Base-by-base conservation (phyloP, 2,888 invertebrate species). In the Diarsia rubi region DNA sequence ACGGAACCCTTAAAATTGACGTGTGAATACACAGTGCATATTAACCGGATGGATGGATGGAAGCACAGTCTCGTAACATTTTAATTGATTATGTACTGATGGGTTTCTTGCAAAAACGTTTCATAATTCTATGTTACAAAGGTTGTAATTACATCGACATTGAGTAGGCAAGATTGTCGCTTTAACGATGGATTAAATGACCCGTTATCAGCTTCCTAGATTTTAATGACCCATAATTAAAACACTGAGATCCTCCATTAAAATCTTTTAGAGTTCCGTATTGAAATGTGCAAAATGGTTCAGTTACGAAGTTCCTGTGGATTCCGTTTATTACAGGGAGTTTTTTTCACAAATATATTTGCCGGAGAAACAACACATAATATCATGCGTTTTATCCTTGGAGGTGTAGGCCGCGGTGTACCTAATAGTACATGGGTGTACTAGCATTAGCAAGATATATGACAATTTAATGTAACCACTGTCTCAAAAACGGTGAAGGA, bases 121-220 rank as follows among this genome's bases (percentile, higher is more conserved):
- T 44, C 21, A 37, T 70, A 52, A 31, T 75, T 78, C 44, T 44
- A 52, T 21, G 16, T 27, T 3, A 11, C 16, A 42, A 14, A 21
- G 47, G 27, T 24, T n/a, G 49, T 57, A 80, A 80, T 74, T 77
- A 74, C 21, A 49, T 49, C 24, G 74, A 37, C 49, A 64, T 64
- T 80, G 24, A 59, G 19, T 37, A 2, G 42, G 14, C 12, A 44
- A 21, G 8, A 31, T 1, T 4, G 24, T 19, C 12, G 8, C 31
- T 24, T 49, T 64, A 44, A n/a, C 2, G 12, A 14, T 42, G 19
- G 24, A 49, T 59, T 12, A 70, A 79, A 72, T 1, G 19, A 62
- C 12, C 37, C 1, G n/a, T 45, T 60, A 79, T 31, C 31, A 31
- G 62, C 12, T 44, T 73, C 31, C 21, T 6, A 63, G 73, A 63